phyloP scores from a whole-genome alignment of 2,113 vertebrate species.

The Chitala chitala region DNA sequence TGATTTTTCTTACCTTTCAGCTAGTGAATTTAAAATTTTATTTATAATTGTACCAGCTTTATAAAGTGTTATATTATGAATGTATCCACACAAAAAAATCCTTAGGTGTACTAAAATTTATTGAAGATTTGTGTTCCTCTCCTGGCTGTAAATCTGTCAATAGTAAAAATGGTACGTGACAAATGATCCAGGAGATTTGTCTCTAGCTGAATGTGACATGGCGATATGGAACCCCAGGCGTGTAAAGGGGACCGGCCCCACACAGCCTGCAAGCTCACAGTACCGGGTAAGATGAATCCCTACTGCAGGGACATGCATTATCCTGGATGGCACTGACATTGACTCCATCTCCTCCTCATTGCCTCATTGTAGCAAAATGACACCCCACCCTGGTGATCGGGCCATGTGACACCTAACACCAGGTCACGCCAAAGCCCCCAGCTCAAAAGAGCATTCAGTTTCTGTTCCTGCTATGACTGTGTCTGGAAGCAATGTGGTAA shows the following conservation, averaged over 20 bases:
- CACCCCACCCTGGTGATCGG: slow-evolving; percentile 22
- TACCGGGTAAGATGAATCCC: slow-evolving; percentile 6
- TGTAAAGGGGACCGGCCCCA: not conserved
- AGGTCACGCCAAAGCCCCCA: slow-evolving; percentile 18
- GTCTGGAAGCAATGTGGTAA: not conserved
- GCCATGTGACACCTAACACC: slow-evolving; percentile 33
- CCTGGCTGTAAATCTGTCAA: not conserved
- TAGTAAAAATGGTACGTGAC: not conserved
- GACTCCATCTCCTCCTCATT: slow-evolving; percentile 17
- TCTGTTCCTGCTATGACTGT: not conserved
- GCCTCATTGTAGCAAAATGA: slow-evolving; percentile 16
- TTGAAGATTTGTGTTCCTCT: no score
- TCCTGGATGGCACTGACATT: slow-evolving; percentile 1
- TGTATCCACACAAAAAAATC: not conserved
- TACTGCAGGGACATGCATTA: not conserved
- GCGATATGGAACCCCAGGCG: not conserved
- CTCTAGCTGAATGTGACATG: not conserved
- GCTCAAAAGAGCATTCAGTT: slow-evolving; percentile 18
- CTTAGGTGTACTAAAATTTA: no score
- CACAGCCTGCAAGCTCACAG: not conserved
- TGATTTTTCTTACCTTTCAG: no score
- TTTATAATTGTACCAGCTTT: not conserved
- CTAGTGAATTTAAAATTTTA: no score
- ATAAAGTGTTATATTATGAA: not conserved
- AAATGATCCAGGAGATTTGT: not conserved